phyloP scores from a whole-genome alignment of 1,140 invertebrate species.

The Trissolcus basalis region DNA sequence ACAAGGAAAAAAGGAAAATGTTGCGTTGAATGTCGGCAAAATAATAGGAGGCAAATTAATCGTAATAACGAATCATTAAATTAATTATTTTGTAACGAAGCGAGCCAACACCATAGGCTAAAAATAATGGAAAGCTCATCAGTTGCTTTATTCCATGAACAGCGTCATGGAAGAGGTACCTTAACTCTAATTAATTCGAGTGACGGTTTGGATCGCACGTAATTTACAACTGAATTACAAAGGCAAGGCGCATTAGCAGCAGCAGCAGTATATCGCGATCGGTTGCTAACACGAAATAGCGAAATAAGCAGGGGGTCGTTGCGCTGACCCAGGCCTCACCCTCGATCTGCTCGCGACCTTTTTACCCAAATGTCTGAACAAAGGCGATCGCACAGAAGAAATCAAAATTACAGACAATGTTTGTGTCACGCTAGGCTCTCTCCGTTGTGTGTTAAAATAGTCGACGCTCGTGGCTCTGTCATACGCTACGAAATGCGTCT shows the following conservation, averaged over 20 bases:
- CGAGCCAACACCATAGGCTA: constrained; percentile 27
- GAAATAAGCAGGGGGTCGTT: too few species aligned
- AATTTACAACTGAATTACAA: constrained; percentile 52
- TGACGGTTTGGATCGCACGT: constrained; percentile 53
- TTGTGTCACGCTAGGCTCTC: neutral
- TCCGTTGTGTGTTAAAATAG: constrained; percentile 40
- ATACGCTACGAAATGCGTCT: constrained; percentile 48
- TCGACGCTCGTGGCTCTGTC: constrained; percentile 25
- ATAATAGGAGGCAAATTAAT: constrained; percentile 35
- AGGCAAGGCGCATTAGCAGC: constrained; percentile 6
- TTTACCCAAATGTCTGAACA: constrained; percentile 52
- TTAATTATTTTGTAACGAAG: constrained; percentile 50
- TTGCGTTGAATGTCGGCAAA: constrained; percentile 6
- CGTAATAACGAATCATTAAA: constrained; percentile 52
- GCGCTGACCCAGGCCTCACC: neutral
- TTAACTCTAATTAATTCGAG: constrained; percentile 55
- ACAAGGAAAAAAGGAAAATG: constrained; percentile 5
- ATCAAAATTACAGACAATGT: constrained; percentile 13
- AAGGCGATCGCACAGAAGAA: constrained; percentile 32
- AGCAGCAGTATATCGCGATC: constrained; percentile 31
- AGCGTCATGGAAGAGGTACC: constrained; percentile 51
- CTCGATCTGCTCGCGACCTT: constrained; percentile 10
- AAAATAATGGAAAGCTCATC: constrained; percentile 57
- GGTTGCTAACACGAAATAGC: constrained; percentile 19
- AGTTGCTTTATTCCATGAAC: constrained; percentile 51